A percentile compares a stretch with the other conserved stretches of the same genome.
These are phyloP conservation scores for Orycteropus afer DNA, from an alignment of 2,113 vertebrate species.

Conservation along the genomic window DNA sequence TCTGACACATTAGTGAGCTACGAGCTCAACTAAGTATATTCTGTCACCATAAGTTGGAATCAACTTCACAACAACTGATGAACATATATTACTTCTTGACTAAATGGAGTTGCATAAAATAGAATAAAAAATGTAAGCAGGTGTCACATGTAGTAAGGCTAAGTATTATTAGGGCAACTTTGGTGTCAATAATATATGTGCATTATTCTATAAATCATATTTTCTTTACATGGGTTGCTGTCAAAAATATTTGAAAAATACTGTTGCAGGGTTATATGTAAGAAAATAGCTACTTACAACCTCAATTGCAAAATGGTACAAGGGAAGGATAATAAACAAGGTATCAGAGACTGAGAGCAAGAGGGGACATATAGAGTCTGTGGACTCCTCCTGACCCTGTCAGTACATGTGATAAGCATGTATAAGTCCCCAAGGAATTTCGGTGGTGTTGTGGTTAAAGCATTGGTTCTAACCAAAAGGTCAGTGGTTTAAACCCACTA, in stretches of 20 bases:
- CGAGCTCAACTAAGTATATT: not conserved
- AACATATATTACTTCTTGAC: not conserved
- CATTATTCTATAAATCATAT: not conserved
- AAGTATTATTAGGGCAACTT: not conserved
- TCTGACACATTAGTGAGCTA: not conserved
- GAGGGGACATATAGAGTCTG: accelerated
- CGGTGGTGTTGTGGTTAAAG: too few relatives aligned
- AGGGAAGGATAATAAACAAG: not conserved
- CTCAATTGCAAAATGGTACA: not conserved
- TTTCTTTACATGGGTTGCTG: not conserved
- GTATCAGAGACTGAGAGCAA: not conserved
- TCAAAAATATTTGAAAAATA: not conserved
- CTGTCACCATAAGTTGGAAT: not conserved
- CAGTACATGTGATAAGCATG: not conserved
- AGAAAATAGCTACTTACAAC: not conserved
- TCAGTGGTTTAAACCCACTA: too few relatives aligned
- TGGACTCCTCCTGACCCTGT: not conserved
- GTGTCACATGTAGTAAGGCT: not conserved
- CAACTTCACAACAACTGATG: not conserved
- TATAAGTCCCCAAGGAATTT: too few relatives aligned
- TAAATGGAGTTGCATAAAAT: not conserved
- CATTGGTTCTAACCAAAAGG: too few relatives aligned
- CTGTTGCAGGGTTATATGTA: not conserved
- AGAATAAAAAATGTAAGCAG: not conserved
- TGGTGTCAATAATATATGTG: not conserved